These are phyloP conservation scores for Campylorhamphus procurvoides DNA, from an alignment of 2,113 vertebrate species.

Conservation along the genomic window DNA sequence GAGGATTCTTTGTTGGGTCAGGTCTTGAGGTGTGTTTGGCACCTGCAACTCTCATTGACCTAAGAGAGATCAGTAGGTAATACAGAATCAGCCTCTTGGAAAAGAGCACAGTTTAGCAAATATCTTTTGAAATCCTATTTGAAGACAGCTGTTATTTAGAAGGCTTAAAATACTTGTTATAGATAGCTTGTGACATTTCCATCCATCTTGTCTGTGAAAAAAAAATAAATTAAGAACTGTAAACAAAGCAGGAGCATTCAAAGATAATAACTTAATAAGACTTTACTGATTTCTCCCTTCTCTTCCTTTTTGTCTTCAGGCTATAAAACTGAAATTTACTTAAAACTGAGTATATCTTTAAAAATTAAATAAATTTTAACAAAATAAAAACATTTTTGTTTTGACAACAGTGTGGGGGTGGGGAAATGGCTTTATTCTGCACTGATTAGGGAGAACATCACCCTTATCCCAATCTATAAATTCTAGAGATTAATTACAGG, in stretches of 20 bases:
- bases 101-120: background rate
- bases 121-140: background rate
- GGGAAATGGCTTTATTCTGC: background rate
- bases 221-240: slow-evolving; percentile 31
- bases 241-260: background rate
- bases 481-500: background rate
- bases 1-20: background rate
- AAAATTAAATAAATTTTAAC: background rate
- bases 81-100: background rate
- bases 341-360: background rate
- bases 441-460: background rate
- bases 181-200: background rate
- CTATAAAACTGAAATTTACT: background rate
- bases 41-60: background rate
- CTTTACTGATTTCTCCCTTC: background rate
- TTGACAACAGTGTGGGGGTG: background rate
- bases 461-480: background rate
- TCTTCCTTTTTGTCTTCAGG: background rate
- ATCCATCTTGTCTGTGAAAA: background rate
- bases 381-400: background rate
- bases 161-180: slow-evolving; percentile 9
- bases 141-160: background rate
- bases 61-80: background rate
- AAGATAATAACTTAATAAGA: background rate
- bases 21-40: background rate